phyloP scores from a whole-genome alignment of 2,797 vertebrate genomes.

The Myripristis jacobus region DNA sequence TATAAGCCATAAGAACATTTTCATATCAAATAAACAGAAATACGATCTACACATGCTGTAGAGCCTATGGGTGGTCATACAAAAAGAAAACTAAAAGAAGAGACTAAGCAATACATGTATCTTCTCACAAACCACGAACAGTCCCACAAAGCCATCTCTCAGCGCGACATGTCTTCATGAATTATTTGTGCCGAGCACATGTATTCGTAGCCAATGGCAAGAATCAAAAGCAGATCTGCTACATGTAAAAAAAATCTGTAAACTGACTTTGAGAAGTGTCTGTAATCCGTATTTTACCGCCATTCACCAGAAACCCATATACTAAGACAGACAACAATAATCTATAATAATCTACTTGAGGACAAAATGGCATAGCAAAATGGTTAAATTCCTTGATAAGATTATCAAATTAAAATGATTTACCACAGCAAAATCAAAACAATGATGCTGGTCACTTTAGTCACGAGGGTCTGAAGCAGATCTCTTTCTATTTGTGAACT shows the following conservation, averaged over 20 bases:
- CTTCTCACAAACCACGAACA: slow-evolving; percentile 52
- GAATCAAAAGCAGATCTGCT: slow-evolving; percentile 30
- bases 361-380: slow-evolving; percentile 35
- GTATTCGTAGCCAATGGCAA: slow-evolving; percentile 17
- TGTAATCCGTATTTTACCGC: slow-evolving; percentile 22
- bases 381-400: background rate
- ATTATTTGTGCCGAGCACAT: slow-evolving; percentile 38
- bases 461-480: background rate
- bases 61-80: slow-evolving; percentile 74
- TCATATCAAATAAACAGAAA: slow-evolving; percentile 80
- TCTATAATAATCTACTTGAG: slow-evolving; percentile 24
- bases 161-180: slow-evolving; percentile 19
- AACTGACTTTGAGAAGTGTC: slow-evolving; percentile 3
- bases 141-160: slow-evolving; percentile 35
- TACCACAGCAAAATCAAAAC: background rate
- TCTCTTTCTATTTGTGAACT: background rate
- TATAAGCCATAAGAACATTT: slow-evolving; percentile 74
- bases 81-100: slow-evolving; percentile 69
- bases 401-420: background rate
- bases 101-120: slow-evolving; percentile 61
- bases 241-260: slow-evolving; percentile 18
- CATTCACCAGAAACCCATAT: slow-evolving; percentile 10
- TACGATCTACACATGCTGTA: slow-evolving; percentile 81
- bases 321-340: slow-evolving; percentile 29
- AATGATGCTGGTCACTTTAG: slow-evolving; percentile 1